Percentiles rank a stretch among this genome's conserved stretches.
These are phyloP conservation scores for Pelobates fuscus DNA, from an alignment of 2,113 vertebrate genomes.

Conservation along the genomic window DNA sequence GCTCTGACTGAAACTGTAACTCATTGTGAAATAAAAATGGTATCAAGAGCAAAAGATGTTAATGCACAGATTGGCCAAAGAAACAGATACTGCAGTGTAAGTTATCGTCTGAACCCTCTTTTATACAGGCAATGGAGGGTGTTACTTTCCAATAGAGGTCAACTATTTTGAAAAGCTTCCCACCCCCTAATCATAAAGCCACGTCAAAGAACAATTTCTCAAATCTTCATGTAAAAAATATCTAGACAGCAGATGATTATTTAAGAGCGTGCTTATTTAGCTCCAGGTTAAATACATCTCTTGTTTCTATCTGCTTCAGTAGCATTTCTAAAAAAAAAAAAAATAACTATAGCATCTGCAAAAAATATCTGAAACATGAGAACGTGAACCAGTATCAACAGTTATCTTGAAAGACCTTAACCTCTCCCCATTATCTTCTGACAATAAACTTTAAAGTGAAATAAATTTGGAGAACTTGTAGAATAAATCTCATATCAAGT, in stretches of 20 bases:
- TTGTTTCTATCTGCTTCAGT: conserved; percentile 22
- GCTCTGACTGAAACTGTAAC: conserved; percentile 55
- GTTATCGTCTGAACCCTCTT: conserved; percentile 46
- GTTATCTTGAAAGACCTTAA: too few species aligned
- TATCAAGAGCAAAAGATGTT: background rate
- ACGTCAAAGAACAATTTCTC: conserved; percentile 54
- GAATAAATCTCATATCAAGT: too few species aligned
- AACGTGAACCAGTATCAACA: too few species aligned
- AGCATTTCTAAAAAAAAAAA: background rate
- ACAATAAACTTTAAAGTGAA: too few species aligned
- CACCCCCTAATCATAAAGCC: conserved; percentile 6
- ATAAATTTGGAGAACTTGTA: too few species aligned
- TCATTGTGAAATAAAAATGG: conserved; percentile 58
- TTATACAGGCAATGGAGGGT: conserved; percentile 61
- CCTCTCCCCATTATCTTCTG: too few species aligned
- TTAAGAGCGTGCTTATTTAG: conserved; percentile 57
- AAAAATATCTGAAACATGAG: background rate
- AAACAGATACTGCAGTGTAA: conserved; percentile 22
- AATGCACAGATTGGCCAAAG: background rate
- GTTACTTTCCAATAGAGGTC: conserved; percentile 47
- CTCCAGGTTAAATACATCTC: conserved; percentile 55
- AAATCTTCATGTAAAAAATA: conserved; percentile 54
- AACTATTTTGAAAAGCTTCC: background rate
- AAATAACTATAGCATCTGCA: background rate
- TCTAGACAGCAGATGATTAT: conserved; percentile 54